Conservation (phyloP, 1,140 invertebrate species). For the Drosophila varians region DNA sequence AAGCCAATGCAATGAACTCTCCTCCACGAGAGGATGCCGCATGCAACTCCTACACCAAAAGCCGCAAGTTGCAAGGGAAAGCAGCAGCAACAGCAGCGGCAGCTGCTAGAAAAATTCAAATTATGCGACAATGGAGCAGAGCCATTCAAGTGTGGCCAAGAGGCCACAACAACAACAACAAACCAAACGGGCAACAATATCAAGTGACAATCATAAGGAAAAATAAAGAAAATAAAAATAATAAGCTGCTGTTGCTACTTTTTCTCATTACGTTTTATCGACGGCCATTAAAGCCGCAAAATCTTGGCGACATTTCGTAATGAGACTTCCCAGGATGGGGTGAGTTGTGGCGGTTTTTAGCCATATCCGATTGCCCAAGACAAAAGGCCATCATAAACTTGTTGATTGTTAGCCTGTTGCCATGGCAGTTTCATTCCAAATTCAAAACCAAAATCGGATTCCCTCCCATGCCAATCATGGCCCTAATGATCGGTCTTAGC, state of each 20-base stretch:
- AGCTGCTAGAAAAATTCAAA: slow-evolving; percentile 57
- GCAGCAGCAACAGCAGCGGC: slow-evolving; percentile 31
- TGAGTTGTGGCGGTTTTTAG: background rate
- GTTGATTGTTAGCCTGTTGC: slow-evolving; percentile 35
- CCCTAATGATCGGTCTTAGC: slow-evolving; percentile 29
- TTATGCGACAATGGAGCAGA: slow-evolving; percentile 48
- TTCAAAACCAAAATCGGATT: too few species aligned
- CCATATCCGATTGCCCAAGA: slow-evolving; percentile 34
- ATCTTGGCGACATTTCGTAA: slow-evolving; percentile 60
- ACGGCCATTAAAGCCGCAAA: slow-evolving; percentile 55
- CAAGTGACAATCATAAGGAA: slow-evolving; percentile 54
- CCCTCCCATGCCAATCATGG: too few species aligned
- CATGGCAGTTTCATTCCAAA: slow-evolving; percentile 23
- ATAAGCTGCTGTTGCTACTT: slow-evolving; percentile 38
- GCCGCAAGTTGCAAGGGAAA: slow-evolving; percentile 27
- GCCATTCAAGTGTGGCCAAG: slow-evolving; percentile 56
- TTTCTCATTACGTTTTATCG: slow-evolving; percentile 58
- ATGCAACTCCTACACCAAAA: slow-evolving; percentile 43
- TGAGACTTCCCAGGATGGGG: slow-evolving; percentile 29
- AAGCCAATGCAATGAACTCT: slow-evolving; percentile 57
- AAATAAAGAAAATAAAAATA: slow-evolving; percentile 34
- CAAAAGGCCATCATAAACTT: slow-evolving; percentile 48
- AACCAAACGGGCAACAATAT: slow-evolving; percentile 37
- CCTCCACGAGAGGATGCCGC: slow-evolving; percentile 21
- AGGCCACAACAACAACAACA: slow-evolving; percentile 4